Conservation (phyloP, 2,797 vertebrate species). For the Lacerta bilineata region DNA sequence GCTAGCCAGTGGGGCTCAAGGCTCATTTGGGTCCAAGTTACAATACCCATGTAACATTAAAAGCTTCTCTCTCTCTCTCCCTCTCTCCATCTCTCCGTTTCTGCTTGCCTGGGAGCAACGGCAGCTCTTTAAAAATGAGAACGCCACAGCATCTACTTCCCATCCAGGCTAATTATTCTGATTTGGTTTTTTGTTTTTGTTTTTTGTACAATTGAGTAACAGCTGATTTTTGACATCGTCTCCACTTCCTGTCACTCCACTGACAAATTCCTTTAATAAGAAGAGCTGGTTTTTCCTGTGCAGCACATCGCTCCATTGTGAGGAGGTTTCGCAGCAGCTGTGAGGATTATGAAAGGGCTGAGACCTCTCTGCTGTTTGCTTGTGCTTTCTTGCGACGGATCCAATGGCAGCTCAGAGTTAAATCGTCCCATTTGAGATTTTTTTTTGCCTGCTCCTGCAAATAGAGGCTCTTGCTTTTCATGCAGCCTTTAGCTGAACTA, state of each 20-base stretch:
- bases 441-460: slow-evolving; percentile 22
- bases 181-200: not conserved
- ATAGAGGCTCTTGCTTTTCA: slow-evolving; percentile 27
- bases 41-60: not conserved
- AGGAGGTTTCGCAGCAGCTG: slow-evolving; percentile 26
- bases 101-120: not conserved
- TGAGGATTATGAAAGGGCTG: not conserved
- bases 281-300: not conserved
- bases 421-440: not conserved
- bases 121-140: not conserved
- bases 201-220: slow-evolving; percentile 7
- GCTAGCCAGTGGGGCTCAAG: not conserved
- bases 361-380: rapidly evolving
- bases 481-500: slow-evolving; percentile 38
- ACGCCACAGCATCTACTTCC: not conserved
- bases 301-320: slow-evolving; percentile 17
- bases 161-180: not conserved
- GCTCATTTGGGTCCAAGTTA: not conserved
- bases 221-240: slow-evolving; percentile 23
- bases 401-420: slow-evolving; percentile 29
- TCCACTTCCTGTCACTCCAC: not conserved
- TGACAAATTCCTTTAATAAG: slow-evolving; percentile 35
- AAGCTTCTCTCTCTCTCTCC: not conserved
- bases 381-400: slow-evolving; percentile 18
- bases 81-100: not conserved